Conservation (phyloP, 2,797 vertebrate genomes). For the Sitta carolinensis region DNA sequence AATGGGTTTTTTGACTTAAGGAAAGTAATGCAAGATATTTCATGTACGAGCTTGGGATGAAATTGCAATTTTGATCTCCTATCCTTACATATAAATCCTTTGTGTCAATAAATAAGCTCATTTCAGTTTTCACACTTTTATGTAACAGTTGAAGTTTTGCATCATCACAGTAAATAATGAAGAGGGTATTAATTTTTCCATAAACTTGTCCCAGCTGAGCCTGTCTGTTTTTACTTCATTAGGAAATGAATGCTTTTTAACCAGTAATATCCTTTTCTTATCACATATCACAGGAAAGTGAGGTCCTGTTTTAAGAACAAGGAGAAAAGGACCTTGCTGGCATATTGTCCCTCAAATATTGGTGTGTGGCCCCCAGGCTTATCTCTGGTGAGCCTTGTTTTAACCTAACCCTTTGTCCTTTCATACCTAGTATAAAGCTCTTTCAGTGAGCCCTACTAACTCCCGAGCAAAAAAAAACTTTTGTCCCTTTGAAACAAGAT, state of each 20-base stretch:
- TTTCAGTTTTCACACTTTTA: neutral
- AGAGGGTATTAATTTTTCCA: neutral
- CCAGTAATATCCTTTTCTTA: neutral
- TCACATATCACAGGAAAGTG: neutral
- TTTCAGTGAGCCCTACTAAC: neutral
- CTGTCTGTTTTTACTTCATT: neutral
- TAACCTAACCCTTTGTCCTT: neutral
- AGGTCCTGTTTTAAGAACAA: neutral
- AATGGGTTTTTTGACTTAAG: conserved; percentile 74
- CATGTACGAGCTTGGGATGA: neutral
- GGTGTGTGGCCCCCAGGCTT: neutral
- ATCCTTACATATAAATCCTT: neutral
- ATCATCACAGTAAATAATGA: neutral
- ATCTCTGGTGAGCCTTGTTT: neutral
- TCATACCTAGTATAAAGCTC: neutral
- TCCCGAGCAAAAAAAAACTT: neutral
- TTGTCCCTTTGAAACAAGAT: neutral
- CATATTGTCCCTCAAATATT: neutral
- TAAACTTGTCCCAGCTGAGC: neutral
- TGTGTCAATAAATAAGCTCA: neutral
- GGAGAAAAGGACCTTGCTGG: neutral
- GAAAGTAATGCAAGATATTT: conserved; percentile 44
- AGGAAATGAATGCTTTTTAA: neutral
- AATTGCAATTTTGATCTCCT: neutral
- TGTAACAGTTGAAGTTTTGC: neutral